Evolutionary conservation across 2,113 vertebrate genomes (phyloP), one percentile per base, ranked within the genome.

Genomic region (Epinephelus moara): DNA sequence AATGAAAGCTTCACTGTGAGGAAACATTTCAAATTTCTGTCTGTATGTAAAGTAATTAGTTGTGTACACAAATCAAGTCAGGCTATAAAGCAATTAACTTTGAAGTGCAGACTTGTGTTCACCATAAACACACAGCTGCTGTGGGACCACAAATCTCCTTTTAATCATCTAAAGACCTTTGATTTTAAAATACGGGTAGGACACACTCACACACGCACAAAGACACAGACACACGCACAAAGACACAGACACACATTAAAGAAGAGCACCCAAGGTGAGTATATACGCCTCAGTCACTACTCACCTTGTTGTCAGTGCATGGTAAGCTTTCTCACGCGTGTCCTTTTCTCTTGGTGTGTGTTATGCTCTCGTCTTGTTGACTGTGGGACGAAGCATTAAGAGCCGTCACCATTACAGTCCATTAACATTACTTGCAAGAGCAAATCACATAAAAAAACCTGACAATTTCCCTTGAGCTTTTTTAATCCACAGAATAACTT

Each of bases 251-350:
- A 62, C 25, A 82, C 56, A 18, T 18, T 63, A 57, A 63, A 60
- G 18, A 69, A 27, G 18, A 75, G 42, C 27, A 30, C 23, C 71
- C 70, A 76, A 57, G 62, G 80, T 82, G 73, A 89, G 49, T 13
- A 2, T 23, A 21, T 18, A 15, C 18, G 61, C n/a, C 18, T 75
- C 25, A 30, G 67, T 60, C 37, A 1, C 42, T 53, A 62, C 78
- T 84, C 80, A 92, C 91, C 93, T 93, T 85, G 68, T 73, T 78
- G 80, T 94, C 91, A 93, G 86, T 92, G 90, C 93, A 92, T 90
- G 85, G 88, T 87, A 78, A 83, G 68, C 62, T 79, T 78, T 88
- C 76, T 89, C 78, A 89, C 33, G 67, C 18, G 75, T 89, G 82
- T 88, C 75, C 67, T 89, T 88, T 74, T 77, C 80, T 56, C 80